Base-by-base conservation (phyloP, 1,140 invertebrate genomes). In the Mizuhopecten yessoensis region DNA sequence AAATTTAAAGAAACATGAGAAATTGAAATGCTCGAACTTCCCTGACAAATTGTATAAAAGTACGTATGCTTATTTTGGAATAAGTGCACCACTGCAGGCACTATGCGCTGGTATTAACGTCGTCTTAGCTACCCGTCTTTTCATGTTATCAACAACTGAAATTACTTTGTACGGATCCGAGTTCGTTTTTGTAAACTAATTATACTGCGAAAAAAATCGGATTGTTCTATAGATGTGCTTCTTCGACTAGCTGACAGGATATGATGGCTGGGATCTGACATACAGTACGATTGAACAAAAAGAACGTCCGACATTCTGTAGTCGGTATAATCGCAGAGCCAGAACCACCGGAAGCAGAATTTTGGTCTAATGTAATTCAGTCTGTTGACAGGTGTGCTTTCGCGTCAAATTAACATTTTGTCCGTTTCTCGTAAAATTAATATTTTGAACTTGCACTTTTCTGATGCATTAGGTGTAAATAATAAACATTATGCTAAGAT, bases 111-210 rank as follows among this genome's bases (percentile, higher is more conserved):
- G 11, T n/a, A n/a, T 75, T 75, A 17, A n/a, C 23, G n/a, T 5
- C 7, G 9, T 75, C 20, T 5, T 29, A 5, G 3, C 23, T 75
- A 75, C 9, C 23, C 1, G 20, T 75, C 1, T 75, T 75, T 1
- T 1, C 57, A 29, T 17, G 23, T 11, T 13, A 75, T 75, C n/a
- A 75, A 75, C n/a, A 75, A 29, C 23, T 75, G 23, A 75, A 75
- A 75, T 75, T n/a, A 75, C 57, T 75, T 75, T 9, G 23, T 75
- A 29, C n/a, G 23, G n/a, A 75, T 29, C 11, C 23, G n/a, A 75
- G 23, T 75, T 75, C 9, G 9, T 75, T 75, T 75, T 75, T 75
- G 57, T 75, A n/a, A 75, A 75, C n/a, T 75, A 75, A 75, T 75
- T 29, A 75, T 29, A 5, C n/a, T 75, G 23, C 23, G 57, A 75